A percentile compares a stretch with the other conserved stretches of the same genome.
These are phyloP conservation scores for Mimachlamys varia DNA, from an alignment of 2,888 invertebrate species.

Conservation along the genomic window DNA sequence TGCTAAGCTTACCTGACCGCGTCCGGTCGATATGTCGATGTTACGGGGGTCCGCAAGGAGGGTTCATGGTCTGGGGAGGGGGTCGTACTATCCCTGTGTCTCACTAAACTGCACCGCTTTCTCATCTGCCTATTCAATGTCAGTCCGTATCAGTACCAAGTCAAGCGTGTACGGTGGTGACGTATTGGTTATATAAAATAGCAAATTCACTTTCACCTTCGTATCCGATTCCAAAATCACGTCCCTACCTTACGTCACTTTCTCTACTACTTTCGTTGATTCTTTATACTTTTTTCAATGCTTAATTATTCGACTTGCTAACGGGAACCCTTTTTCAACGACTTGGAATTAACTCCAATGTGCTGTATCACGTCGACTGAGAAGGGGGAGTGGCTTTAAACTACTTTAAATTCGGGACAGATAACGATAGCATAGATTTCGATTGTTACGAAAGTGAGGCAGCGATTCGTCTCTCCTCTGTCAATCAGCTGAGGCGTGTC, in stretches of 20 bases:
- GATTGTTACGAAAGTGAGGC: not conserved
- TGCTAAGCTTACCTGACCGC: not conserved
- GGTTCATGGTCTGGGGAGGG: not conserved
- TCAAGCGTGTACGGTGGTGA: not conserved
- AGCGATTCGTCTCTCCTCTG: not conserved
- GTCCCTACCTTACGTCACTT: not conserved
- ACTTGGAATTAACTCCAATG: not conserved
- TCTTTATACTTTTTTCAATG: not conserved
- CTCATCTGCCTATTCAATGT: not conserved
- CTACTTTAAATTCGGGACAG: not conserved
- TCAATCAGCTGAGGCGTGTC: not conserved
- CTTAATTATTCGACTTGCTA: not conserved
- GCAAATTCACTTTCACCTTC: not conserved
- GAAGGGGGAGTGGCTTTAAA: not conserved
- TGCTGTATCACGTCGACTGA: not conserved
- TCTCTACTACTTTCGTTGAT: not conserved
- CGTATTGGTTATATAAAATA: not conserved
- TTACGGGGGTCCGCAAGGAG: not conserved
- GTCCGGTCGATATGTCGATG: not conserved
- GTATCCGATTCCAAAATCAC: not conserved
- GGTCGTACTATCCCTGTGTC: not conserved
- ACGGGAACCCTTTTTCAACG: not conserved
- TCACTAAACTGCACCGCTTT: not conserved
- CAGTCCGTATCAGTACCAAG: not conserved
- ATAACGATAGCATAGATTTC: not conserved